Conservation (phyloP, 2,888 invertebrate genomes). For the Teleiodes luculella region DNA sequence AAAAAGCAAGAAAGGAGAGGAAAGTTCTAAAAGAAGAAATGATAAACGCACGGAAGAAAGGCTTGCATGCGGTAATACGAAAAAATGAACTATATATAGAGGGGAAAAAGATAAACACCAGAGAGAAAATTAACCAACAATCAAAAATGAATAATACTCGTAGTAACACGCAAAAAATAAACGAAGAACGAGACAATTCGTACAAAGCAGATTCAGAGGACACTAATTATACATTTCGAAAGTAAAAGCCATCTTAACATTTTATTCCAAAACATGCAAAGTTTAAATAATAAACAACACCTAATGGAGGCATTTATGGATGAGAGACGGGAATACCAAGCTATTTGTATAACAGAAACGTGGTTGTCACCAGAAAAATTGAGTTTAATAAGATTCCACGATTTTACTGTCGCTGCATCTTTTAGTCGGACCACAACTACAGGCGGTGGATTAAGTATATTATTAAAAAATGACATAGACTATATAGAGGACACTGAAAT, state of each 20-base stretch:
- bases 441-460: slow-evolving; percentile 14
- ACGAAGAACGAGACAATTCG: too few species aligned
- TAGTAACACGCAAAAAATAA: too few species aligned
- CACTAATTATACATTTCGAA: too few species aligned
- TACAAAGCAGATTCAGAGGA: too few species aligned
- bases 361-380: slow-evolving; percentile 9
- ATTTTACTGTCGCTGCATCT: slow-evolving; percentile 16
- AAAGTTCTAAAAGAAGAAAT: slow-evolving; percentile 16
- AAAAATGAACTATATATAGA: slow-evolving; percentile 15
- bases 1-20: slow-evolving; percentile 8
- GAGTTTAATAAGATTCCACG: slow-evolving; percentile 6
- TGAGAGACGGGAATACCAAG: slow-evolving; percentile 7
- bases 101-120: slow-evolving; percentile 3
- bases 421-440: slow-evolving; percentile 9
- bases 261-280: slow-evolving; percentile 19
- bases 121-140: neutral
- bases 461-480: slow-evolving; percentile 14
- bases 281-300: slow-evolving; percentile 17
- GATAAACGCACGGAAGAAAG: slow-evolving; percentile 18
- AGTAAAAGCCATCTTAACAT: slow-evolving; percentile 12
- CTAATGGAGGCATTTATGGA: slow-evolving; percentile 14
- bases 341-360: slow-evolving; percentile 16
- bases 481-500: neutral
- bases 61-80: slow-evolving; percentile 9
- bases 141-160: too few species aligned